Percentiles rank a stretch among this genome's conserved stretches.
Evolutionary conservation across 2,113 vertebrate species (phyloP).

Genomic region (Okapia johnstoni): DNA sequence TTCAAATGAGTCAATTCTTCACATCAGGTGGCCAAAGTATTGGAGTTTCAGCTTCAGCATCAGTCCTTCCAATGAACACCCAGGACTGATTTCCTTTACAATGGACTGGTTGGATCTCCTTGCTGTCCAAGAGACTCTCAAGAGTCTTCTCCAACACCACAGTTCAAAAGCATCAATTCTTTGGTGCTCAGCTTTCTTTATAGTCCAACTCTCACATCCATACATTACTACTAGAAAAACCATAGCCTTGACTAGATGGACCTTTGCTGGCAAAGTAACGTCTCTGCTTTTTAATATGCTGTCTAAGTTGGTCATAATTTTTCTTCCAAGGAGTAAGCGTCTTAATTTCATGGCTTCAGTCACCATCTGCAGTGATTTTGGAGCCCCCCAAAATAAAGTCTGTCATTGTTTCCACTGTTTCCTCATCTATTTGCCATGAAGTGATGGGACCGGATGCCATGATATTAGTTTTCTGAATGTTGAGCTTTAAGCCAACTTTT

Average conservation of each 20-base stretch:
- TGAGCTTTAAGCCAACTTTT: background rate
- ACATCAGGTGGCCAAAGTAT: background rate
- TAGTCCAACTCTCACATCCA: background rate
- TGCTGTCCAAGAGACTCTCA: background rate
- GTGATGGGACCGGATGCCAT: background rate
- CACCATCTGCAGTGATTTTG: background rate
- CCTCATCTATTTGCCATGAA: background rate
- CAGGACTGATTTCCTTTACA: background rate
- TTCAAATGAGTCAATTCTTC: background rate
- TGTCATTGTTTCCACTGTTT: background rate
- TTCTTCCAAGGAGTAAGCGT: background rate
- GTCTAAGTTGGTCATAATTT: background rate
- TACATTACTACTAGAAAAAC: background rate
- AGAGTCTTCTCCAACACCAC: background rate
- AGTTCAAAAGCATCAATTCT: background rate
- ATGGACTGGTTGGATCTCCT: background rate
- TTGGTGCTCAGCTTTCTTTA: background rate
- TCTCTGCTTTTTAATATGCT: background rate
- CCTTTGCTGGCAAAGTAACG: background rate
- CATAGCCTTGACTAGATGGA: rapidly evolving
- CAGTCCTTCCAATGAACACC: background rate
- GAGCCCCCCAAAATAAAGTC: background rate
- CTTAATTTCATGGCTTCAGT: background rate
- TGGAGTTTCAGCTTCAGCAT: background rate
- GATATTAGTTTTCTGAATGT: background rate